Conservation (phyloP, 2,888 invertebrate genomes). For the Drosophila algonquin region DNA sequence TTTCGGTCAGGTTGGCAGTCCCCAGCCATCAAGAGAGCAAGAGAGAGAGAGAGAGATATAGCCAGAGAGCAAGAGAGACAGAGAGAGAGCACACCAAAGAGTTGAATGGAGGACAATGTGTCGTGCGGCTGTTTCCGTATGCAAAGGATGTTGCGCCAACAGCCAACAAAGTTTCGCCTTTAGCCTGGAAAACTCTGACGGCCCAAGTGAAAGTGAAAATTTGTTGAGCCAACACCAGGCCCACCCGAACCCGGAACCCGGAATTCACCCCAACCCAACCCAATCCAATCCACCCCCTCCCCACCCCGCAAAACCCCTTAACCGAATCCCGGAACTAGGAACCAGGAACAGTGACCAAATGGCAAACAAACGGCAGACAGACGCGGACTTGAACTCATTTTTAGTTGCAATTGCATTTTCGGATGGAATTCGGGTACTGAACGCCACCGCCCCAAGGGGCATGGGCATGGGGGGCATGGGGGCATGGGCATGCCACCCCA, state of each 20-base stretch:
- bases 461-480: neutral
- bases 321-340: neutral
- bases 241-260: neutral
- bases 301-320: neutral
- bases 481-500: conserved; percentile 8
- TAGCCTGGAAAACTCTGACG: conserved; percentile 63
- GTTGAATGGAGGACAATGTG: conserved; percentile 70
- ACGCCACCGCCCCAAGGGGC: conserved; percentile 5
- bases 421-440: neutral
- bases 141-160: conserved; percentile 78
- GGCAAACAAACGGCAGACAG: conserved; percentile 58
- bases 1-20: conserved; percentile 77
- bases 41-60: conserved; percentile 10
- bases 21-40: conserved; percentile 14
- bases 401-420: conserved; percentile 35
- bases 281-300: neutral
- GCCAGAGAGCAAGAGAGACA: neutral
- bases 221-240: conserved; percentile 31
- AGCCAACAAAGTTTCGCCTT: conserved; percentile 77
- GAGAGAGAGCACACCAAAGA: conserved; percentile 62
- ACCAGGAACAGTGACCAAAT: conserved; percentile 47
- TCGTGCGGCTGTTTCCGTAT: conserved; percentile 80
- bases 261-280: neutral
- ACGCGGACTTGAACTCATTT: conserved; percentile 71
- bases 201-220: conserved; percentile 80